Conservation (phyloP, 2,797 vertebrate species). For the Eurystomus glaucurus region DNA sequence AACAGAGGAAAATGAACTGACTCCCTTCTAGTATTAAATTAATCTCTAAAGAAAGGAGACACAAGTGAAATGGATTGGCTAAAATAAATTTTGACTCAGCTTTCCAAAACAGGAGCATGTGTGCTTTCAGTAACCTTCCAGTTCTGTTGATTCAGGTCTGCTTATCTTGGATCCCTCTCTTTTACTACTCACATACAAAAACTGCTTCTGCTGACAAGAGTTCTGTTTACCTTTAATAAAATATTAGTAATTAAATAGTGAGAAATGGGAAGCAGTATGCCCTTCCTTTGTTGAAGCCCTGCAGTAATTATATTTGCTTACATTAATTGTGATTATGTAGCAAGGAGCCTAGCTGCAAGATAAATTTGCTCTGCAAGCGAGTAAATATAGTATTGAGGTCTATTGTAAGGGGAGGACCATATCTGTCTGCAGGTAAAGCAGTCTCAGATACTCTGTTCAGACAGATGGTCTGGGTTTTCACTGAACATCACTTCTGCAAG, state of each 20-base stretch:
- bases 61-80: background rate
- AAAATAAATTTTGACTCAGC: background rate
- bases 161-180: background rate
- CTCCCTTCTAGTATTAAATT: background rate
- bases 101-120: background rate
- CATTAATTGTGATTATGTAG: slow-evolving; percentile 24
- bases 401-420: background rate
- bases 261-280: background rate
- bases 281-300: background rate
- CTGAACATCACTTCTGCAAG: background rate
- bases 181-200: background rate
- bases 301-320: slow-evolving; percentile 12
- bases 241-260: background rate
- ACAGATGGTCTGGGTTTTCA: background rate
- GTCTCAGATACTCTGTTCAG: background rate
- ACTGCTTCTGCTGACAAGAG: background rate
- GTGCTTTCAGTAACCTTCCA: background rate
- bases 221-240: slow-evolving; percentile 6
- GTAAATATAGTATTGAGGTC: slow-evolving; percentile 4
- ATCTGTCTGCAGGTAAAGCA: background rate
- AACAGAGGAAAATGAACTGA: background rate
- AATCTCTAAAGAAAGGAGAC: background rate
- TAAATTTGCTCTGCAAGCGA: slow-evolving; percentile 17
- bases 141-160: background rate
- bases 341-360: background rate